Evolutionary conservation across 2,888 invertebrate genomes (phyloP).

Genomic region (Synergus laeviventris): DNA sequence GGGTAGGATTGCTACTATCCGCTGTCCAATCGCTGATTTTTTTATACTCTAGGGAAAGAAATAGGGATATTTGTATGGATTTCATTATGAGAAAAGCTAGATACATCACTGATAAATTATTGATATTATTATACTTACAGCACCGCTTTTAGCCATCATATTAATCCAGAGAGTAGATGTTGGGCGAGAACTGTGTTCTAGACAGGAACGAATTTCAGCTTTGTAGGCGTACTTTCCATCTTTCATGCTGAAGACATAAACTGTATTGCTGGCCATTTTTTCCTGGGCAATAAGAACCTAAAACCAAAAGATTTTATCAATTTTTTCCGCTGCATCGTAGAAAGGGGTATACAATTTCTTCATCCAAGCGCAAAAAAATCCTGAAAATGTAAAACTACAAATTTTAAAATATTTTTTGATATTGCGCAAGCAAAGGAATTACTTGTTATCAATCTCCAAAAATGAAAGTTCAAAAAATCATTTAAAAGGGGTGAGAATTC

Average conservation of each 20-base stretch:
- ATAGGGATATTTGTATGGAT: background rate
- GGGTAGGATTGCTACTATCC: conserved; percentile 97
- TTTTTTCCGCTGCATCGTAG: too few relatives aligned
- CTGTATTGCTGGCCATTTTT: conserved; percentile 99
- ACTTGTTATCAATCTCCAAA: too few relatives aligned
- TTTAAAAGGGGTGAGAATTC: too few relatives aligned
- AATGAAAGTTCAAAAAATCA: too few relatives aligned
- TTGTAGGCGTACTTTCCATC: conserved; percentile 99
- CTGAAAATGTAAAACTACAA: too few relatives aligned
- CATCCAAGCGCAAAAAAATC: too few relatives aligned
- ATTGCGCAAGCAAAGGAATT: too few relatives aligned
- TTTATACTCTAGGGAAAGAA: conserved; percentile 85
- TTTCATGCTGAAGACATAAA: conserved; percentile 99
- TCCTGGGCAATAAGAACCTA: conserved; percentile 97
- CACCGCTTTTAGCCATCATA: conserved; percentile 99
- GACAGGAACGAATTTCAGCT: conserved; percentile 96
- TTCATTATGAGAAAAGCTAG: background rate
- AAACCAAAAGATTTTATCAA: conserved; percentile 36
- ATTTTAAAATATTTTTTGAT: too few relatives aligned
- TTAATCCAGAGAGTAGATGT: conserved; percentile 99
- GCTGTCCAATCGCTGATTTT: conserved; percentile 98
- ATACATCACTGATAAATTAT: background rate
- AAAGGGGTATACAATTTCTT: too few relatives aligned
- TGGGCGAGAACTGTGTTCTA: conserved; percentile 95
- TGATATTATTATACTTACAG: conserved; percentile 71